Conservation (phyloP, 2,888 invertebrate species). For the Dolichomitus sp. region DNA sequence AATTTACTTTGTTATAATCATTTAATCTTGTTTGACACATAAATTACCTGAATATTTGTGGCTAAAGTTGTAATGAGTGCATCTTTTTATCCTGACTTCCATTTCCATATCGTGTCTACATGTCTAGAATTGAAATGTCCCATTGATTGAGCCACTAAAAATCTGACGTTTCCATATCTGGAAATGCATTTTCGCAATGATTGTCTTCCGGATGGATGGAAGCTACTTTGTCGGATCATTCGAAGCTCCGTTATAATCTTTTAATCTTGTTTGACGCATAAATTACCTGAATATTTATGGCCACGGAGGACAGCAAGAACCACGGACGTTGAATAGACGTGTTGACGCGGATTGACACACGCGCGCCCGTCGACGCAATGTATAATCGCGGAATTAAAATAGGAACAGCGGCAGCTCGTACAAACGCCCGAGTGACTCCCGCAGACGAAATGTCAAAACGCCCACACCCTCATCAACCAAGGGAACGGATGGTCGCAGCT, state of each 20-base stretch:
- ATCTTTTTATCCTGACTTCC: too few species aligned
- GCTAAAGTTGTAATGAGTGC: background rate
- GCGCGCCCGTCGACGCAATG: slow-evolving; percentile 67
- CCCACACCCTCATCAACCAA: slow-evolving; percentile 65
- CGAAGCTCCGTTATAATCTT: slow-evolving; percentile 11
- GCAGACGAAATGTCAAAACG: slow-evolving; percentile 66
- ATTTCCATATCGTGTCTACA: too few species aligned
- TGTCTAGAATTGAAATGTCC: too few species aligned
- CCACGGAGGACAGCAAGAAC: slow-evolving; percentile 31
- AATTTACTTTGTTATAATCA: slow-evolving; percentile 18
- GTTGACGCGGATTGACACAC: slow-evolving; percentile 63
- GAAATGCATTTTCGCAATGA: background rate
- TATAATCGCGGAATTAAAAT: slow-evolving; percentile 73
- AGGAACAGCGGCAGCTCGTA: slow-evolving; percentile 59
- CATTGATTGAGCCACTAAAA: background rate
- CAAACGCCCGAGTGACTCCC: slow-evolving; percentile 23
- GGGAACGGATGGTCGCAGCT: slow-evolving; percentile 66
- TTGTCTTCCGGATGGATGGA: background rate
- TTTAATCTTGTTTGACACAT: slow-evolving; percentile 33
- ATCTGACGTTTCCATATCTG: background rate
- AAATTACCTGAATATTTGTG: slow-evolving; percentile 59
- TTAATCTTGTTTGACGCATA: slow-evolving; percentile 55
- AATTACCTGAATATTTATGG: slow-evolving; percentile 59
- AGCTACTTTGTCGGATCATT: background rate
- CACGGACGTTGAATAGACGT: slow-evolving; percentile 33